Conservation (phyloP, 2,888 invertebrate genomes). For the Andrena flavipes region DNA sequence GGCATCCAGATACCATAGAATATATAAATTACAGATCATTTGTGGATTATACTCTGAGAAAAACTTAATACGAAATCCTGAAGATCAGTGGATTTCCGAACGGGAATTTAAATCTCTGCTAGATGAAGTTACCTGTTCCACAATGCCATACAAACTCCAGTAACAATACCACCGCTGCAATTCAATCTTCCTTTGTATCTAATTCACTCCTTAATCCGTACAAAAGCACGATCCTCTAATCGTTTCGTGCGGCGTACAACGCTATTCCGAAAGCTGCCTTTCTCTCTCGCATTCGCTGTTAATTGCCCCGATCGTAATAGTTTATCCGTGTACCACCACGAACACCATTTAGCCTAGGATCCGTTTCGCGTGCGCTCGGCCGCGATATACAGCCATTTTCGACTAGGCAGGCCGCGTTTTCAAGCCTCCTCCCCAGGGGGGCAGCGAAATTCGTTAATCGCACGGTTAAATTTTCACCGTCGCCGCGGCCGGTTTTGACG, state of each 20-base stretch:
- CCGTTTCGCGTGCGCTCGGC: constrained; percentile 10
- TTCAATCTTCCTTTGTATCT: constrained; percentile 2
- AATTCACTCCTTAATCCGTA: background rate
- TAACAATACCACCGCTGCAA: background rate
- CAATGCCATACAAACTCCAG: background rate
- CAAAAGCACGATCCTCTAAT: background rate
- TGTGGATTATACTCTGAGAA: no score
- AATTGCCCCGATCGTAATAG: constrained; percentile 10
- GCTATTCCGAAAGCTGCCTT: background rate
- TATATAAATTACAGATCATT: no score
- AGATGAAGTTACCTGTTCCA: no score
- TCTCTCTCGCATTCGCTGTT: background rate
- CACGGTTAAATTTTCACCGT: constrained; percentile 68
- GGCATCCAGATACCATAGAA: no score
- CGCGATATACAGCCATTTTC: constrained; percentile 38
- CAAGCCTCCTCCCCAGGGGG: background rate
- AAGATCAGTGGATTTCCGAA: no score
- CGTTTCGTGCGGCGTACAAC: background rate
- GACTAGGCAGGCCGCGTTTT: background rate
- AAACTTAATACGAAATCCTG: no score
- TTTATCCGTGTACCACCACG: constrained; percentile 21
- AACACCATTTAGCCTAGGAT: background rate
- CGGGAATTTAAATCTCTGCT: no score
- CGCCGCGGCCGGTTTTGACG: constrained; percentile 68
- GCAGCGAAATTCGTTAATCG: constrained; percentile 70